Conservation (phyloP, 1,140 invertebrate species). For the Drosophila bifasciata region DNA sequence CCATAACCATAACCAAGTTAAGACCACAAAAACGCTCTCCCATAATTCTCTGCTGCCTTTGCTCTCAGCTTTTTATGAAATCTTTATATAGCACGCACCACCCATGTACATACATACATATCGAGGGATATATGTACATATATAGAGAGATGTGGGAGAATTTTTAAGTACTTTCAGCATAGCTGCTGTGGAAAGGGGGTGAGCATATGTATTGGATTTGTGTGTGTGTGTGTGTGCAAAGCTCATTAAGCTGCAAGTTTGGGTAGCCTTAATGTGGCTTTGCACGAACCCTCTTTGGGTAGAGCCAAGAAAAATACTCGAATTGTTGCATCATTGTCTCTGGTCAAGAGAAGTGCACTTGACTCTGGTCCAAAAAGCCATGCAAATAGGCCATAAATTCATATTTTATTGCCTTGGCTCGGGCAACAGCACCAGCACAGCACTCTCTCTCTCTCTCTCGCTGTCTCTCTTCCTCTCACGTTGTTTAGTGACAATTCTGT, state of each 20-base stretch:
- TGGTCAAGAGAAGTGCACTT: slow-evolving; percentile 19
- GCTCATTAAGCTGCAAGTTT: slow-evolving; percentile 70
- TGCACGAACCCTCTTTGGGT: neutral
- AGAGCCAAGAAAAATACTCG: slow-evolving; percentile 24
- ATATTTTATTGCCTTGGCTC: slow-evolving; percentile 70
- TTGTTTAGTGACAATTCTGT: slow-evolving; percentile 17
- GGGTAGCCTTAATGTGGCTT: slow-evolving; percentile 57
- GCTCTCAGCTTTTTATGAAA: slow-evolving; percentile 4
- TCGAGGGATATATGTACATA: slow-evolving; percentile 9
- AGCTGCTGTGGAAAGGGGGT: neutral
- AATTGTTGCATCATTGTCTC: slow-evolving; percentile 50
- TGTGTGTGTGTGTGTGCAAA: slow-evolving; percentile 27
- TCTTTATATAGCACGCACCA: too few species aligned
- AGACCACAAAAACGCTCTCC: slow-evolving; percentile 47
- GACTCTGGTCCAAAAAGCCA: slow-evolving; percentile 59
- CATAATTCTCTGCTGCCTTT: slow-evolving; percentile 26
- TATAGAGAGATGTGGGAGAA: slow-evolving; percentile 6
- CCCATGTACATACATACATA: neutral
- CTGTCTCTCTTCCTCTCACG: neutral
- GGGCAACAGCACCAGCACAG: slow-evolving; percentile 5
- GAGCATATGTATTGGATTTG: slow-evolving; percentile 35
- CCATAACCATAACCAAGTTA: slow-evolving; percentile 41
- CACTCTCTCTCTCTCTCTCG: too few species aligned
- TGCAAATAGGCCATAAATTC: slow-evolving; percentile 78
- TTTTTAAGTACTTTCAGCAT: slow-evolving; percentile 39